Evolutionary conservation across 2,113 vertebrate genomes (phyloP).

Genomic region (Rhodinocichla rosea): DNA sequence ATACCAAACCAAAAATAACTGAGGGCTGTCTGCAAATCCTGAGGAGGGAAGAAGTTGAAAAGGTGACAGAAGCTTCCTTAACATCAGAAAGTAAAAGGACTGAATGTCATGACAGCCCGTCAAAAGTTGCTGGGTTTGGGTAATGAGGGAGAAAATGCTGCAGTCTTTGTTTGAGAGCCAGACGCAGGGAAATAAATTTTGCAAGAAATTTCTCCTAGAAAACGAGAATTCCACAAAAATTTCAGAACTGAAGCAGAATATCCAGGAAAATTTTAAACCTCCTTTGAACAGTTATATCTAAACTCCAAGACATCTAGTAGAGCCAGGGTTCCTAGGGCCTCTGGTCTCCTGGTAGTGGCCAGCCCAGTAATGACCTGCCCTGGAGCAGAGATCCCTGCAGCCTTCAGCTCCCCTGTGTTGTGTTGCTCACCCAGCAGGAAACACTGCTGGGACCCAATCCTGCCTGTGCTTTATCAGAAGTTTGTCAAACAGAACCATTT

Average conservation of each 20-base stretch:
- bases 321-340: not conserved
- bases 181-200: not conserved
- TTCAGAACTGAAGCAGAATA: not conserved
- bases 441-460: not conserved
- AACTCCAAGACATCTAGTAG: not conserved
- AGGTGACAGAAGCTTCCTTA: not conserved
- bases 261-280: not conserved
- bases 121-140: not conserved
- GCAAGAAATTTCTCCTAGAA: not conserved
- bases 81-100: not conserved
- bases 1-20: not conserved
- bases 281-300: not conserved
- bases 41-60: not conserved
- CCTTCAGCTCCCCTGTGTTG: not conserved
- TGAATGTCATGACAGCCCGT: not conserved
- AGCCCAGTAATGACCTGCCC: not conserved
- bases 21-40: not conserved
- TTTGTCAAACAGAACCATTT: not conserved
- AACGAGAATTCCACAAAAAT: not conserved
- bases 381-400: not conserved
- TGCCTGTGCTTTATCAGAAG: not conserved
- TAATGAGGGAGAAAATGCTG: not conserved
- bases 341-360: not conserved
- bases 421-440: not conserved
- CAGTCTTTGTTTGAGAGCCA: not conserved